Evolutionary conservation across 2,113 vertebrate species (phyloP).

Genomic region (Cyanoderma ruficeps): DNA sequence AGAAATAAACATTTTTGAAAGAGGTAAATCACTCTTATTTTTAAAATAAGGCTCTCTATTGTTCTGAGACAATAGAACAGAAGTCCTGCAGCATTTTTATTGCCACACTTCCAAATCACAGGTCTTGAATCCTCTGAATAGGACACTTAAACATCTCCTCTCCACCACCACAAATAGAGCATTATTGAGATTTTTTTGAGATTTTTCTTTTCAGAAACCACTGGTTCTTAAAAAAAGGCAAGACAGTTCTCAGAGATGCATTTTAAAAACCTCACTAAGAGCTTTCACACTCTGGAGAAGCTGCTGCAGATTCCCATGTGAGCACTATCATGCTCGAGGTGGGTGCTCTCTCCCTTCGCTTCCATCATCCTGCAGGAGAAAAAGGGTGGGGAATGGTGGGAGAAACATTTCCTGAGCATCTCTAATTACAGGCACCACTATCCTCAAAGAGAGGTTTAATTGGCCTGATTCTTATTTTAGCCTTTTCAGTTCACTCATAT

Average conservation of each 20-base stretch:
- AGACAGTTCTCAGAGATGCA: not conserved
- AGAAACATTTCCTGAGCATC: not conserved
- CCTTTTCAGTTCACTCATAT: not conserved
- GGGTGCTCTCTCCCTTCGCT: not conserved
- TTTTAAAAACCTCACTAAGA: not conserved
- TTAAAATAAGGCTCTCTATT: not conserved
- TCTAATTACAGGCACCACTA: not conserved
- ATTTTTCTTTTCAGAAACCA: not conserved
- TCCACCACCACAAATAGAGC: not conserved
- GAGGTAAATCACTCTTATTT: not conserved
- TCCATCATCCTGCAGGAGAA: not conserved
- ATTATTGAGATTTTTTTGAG: not conserved
- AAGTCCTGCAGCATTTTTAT: not conserved
- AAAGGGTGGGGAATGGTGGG: not conserved
- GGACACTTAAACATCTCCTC: not conserved
- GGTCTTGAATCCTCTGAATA: not conserved
- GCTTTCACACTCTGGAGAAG: not conserved
- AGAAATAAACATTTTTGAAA: not conserved
- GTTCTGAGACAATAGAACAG: not conserved
- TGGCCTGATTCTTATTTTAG: constrained; percentile 43
- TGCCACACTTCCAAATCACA: not conserved
- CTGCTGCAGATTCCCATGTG: not conserved
- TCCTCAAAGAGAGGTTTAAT: constrained; percentile 22
- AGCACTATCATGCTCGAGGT: not conserved
- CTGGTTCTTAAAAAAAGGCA: not conserved